phyloP scores from a whole-genome alignment of 2,113 vertebrate species.

The Gobius niger region DNA sequence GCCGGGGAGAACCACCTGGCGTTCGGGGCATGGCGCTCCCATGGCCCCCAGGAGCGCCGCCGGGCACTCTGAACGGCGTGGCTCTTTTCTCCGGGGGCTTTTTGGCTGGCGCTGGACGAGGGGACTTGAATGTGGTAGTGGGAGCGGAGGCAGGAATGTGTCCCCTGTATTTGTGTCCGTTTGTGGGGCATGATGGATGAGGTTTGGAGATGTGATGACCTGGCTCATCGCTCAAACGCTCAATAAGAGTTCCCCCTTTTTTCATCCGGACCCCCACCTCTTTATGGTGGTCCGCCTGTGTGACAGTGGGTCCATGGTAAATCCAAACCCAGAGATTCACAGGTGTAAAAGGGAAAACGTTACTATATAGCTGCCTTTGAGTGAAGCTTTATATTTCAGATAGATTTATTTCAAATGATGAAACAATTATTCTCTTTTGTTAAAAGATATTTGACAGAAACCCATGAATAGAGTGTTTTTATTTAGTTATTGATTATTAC shows the following conservation, averaged over 20 bases:
- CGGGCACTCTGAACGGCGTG: slow-evolving; percentile 70
- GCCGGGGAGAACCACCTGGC: slow-evolving; percentile 68
- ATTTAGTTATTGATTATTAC: no score
- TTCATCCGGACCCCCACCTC: slow-evolving; percentile 43
- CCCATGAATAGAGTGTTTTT: no score
- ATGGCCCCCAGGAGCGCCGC: slow-evolving; percentile 67
- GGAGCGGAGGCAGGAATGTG: slow-evolving; percentile 74
- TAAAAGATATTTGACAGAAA: no score
- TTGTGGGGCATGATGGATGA: slow-evolving; percentile 83
- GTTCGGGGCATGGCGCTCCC: slow-evolving; percentile 67
- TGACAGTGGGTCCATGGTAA: neutral
- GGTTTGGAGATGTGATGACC: slow-evolving; percentile 81
- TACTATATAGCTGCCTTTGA: no score
- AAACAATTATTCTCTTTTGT: no score
- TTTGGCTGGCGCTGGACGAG: slow-evolving; percentile 59
- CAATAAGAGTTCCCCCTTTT: slow-evolving; percentile 76
- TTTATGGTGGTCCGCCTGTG: slow-evolving; percentile 25
- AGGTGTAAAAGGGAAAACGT: neutral
- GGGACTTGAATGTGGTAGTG: slow-evolving; percentile 69
- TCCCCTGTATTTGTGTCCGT: slow-evolving; percentile 76
- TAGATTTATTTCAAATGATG: no score
- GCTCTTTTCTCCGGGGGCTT: slow-evolving; percentile 52
- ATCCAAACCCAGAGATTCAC: neutral
- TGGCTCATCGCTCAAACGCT: slow-evolving; percentile 82
- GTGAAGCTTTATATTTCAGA: no score